Conservation (phyloP, 2,797 vertebrate genomes). For the Oophaga sylvatica region DNA sequence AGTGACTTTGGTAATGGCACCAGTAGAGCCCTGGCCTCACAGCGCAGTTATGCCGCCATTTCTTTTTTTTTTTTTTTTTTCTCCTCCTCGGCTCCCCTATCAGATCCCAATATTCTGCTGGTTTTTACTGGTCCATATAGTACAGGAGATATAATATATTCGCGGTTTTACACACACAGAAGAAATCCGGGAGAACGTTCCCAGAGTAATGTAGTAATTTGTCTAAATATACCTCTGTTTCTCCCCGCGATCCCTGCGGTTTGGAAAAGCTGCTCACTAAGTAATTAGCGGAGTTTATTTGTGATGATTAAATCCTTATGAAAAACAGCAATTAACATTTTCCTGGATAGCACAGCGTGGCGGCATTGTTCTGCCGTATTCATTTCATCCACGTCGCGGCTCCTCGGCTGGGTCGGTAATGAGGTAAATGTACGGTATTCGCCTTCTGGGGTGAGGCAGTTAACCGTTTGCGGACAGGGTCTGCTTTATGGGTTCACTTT, state of each 20-base stretch:
- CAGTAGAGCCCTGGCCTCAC: too few species aligned
- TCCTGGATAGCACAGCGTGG: neutral
- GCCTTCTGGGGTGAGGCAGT: neutral
- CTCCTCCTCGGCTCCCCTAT: too few species aligned
- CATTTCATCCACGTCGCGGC: neutral
- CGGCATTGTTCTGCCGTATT: neutral
- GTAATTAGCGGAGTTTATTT: conserved; percentile 30
- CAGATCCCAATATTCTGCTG: too few species aligned
- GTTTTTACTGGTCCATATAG: too few species aligned
- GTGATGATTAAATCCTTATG: conserved; percentile 31
- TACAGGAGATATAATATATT: neutral
- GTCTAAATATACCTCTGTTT: neutral
- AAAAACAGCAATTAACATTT: conserved; percentile 37
- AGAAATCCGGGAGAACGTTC: neutral
- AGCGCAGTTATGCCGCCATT: too few species aligned
- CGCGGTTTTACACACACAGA: neutral
- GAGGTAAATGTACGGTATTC: neutral
- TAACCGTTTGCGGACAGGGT: neutral
- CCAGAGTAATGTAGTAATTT: neutral
- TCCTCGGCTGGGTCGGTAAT: neutral
- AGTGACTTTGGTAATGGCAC: too few species aligned
- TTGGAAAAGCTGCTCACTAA: conserved; percentile 9
- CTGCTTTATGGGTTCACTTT: neutral
- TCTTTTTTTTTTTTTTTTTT: too few species aligned
- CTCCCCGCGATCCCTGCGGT: neutral